Evolutionary conservation across 1,140 invertebrate species (phyloP).

Genomic region (Drosophila orosa): DNA sequence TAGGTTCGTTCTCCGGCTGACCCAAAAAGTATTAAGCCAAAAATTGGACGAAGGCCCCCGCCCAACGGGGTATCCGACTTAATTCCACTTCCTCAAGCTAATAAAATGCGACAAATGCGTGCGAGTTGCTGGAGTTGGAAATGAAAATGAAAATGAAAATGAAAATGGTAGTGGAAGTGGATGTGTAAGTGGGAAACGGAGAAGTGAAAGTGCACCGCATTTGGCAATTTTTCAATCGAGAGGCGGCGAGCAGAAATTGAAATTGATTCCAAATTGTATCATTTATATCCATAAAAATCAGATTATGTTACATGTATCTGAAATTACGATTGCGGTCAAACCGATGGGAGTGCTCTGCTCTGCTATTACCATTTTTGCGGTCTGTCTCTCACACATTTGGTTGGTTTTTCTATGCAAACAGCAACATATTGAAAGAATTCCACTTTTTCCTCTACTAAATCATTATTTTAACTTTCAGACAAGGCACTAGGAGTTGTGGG

Average conservation of each 20-base stretch:
- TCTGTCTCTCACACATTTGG: not conserved
- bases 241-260: conserved; percentile 20
- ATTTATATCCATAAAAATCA: conserved; percentile 48
- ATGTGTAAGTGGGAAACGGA: conserved; percentile 57
- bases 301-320: conserved; percentile 40
- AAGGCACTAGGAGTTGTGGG: conserved; percentile 14
- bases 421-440: not conserved
- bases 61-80: conserved; percentile 26
- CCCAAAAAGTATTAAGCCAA: conserved; percentile 33
- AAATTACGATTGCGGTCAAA: conserved; percentile 25
- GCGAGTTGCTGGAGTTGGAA: conserved; percentile 50
- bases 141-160: conserved; percentile 53
- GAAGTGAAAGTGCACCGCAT: conserved; percentile 68
- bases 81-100: conserved; percentile 63
- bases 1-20: conserved; percentile 24
- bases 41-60: conserved; percentile 15
- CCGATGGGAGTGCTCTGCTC: conserved; percentile 5
- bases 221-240: conserved; percentile 45
- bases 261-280: conserved; percentile 43
- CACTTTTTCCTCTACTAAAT: not conserved
- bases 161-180: conserved; percentile 42
- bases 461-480: conserved; percentile 16
- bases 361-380: conserved; percentile 26
- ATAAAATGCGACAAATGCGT: conserved; percentile 68
- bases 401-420: not conserved